Evolutionary conservation across 2,888 invertebrate species (phyloP).

Genomic region (Aphodius granarius): DNA sequence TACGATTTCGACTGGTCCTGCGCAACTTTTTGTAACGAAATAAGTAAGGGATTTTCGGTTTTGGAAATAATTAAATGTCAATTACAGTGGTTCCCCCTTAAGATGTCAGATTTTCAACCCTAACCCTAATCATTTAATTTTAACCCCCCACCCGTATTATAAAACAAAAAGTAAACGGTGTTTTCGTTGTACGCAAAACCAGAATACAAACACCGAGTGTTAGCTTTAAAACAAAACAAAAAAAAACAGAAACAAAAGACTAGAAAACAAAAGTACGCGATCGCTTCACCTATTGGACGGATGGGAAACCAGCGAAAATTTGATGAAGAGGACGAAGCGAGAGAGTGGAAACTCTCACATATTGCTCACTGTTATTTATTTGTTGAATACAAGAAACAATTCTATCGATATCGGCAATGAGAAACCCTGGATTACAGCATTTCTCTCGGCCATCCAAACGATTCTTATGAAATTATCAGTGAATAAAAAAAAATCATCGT

Average conservation of each 20-base stretch:
- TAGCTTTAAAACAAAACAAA: conserved; percentile 5
- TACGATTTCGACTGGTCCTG: neutral
- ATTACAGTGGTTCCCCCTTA: conserved; percentile 48
- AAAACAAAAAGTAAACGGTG: neutral
- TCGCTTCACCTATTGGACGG: neutral
- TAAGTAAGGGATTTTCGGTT: neutral
- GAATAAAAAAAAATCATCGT: conserved; percentile 26
- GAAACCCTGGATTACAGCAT: neutral
- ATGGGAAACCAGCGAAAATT: conserved; percentile 15
- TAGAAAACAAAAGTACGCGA: neutral
- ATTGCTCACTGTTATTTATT: conserved; percentile 52
- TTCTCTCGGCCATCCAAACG: neutral
- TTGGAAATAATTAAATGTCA: conserved; percentile 51
- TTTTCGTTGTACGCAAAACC: neutral
- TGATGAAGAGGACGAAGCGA: conserved; percentile 32
- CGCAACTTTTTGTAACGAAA: neutral
- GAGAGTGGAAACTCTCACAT: conserved; percentile 25
- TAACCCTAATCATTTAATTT: conserved; percentile 30
- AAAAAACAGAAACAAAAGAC: too few relatives aligned
- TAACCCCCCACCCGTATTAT: neutral
- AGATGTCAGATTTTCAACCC: conserved; percentile 15
- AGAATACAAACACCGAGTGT: neutral
- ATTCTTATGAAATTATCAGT: conserved; percentile 20
- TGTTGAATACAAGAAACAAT: conserved; percentile 31
- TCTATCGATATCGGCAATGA: neutral